Evolutionary conservation across 2,113 vertebrate species (phyloP), one percentile per base, ranked within the genome.

Genomic region (Bostrychus sinensis): DNA sequence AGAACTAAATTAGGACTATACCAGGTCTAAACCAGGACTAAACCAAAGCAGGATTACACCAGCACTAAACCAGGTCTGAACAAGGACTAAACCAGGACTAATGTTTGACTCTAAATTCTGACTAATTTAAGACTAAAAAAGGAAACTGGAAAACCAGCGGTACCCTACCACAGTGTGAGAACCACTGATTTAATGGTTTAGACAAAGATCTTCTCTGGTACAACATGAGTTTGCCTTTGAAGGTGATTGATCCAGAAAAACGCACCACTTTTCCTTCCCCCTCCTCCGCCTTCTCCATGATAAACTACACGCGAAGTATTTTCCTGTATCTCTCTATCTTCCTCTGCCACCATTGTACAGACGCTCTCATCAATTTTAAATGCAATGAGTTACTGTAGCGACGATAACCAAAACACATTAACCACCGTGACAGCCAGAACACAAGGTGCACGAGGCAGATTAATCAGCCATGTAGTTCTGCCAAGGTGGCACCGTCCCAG

Each of bases 371-470:
- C 57, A 57, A 77, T 83, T 78, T 59, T 56, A 56, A 23, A 77
- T 70, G 43, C 60, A 62, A 34, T 37, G 70, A 68, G 69, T 68
- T 74, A 75, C 45, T 69, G 77, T 75, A 68, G 71, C 25, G 66
- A 50, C 7, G 45, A 69, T 77, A 84, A 78, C 63, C 34, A 71
- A 86, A 82, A 83, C 80, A 78, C 85, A 85, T 85, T 81, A 81
- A 82, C 55, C 63, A 82, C 69, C 17, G 13, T 62, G 78, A 81
- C 77, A 87, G 75, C 70, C 34, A 64, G 56, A 72, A 76, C 77
- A 68, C 59, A 62, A 77, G 41, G 64, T 65, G 25, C 60, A 46
- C 55, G 41, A 64, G 46, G 37, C 46, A 67, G 64, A 87, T 85
- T 77, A 66, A 81, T 85, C 80, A 82, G 37, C 48, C 57, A 43